Conservation (phyloP, 2,888 invertebrate genomes). For the Physocephala rufipes region DNA sequence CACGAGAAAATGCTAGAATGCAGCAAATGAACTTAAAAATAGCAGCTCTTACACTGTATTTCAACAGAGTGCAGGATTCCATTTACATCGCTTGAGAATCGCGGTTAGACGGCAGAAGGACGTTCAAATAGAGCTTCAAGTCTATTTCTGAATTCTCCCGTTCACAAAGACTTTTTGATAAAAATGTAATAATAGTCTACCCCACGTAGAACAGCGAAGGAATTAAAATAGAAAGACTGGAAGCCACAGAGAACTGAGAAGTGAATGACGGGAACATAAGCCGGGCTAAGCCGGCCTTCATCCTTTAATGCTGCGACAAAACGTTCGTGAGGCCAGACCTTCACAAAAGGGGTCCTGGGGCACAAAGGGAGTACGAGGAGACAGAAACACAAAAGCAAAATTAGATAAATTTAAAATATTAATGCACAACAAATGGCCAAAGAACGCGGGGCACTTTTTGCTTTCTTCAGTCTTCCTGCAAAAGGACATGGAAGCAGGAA, state of each 20-base stretch:
- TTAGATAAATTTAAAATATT: conserved; percentile 20
- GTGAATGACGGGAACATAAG: neutral
- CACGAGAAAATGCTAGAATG: no score
- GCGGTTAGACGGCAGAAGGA: neutral
- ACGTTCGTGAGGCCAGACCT: neutral
- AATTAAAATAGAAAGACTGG: conserved; percentile 3
- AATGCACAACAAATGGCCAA: conserved; percentile 14
- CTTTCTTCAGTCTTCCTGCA: neutral
- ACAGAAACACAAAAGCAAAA: neutral
- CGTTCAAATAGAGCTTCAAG: neutral
- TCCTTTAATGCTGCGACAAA: neutral
- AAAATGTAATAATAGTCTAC: neutral
- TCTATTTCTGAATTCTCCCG: neutral
- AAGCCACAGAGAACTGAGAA: neutral
- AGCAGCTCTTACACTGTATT: no score
- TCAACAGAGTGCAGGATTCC: no score
- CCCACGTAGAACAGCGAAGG: neutral
- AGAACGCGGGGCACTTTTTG: neutral
- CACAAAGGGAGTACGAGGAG: neutral
- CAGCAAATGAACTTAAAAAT: no score
- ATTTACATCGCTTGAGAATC: no score
- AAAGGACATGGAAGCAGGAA: conserved; percentile 1
- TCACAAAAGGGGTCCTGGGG: neutral
- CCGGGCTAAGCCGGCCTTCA: neutral
- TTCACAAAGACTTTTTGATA: neutral